Percentiles rank a stretch among this genome's conserved stretches.
Evolutionary conservation across 1,140 invertebrate species (phyloP).

Genomic region (Augochlora pura): DNA sequence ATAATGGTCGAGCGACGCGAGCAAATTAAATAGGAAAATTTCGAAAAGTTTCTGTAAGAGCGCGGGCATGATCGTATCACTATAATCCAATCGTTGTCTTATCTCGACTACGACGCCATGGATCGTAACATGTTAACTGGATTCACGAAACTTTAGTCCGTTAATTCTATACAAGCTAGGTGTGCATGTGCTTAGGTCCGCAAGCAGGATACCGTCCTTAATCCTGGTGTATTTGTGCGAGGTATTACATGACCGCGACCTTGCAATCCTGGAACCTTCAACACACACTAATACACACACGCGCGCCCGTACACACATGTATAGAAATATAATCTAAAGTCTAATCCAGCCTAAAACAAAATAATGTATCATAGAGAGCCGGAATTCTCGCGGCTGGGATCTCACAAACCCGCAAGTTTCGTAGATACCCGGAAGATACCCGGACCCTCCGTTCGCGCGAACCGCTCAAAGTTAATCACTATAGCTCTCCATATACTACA

Average conservation of each 20-base stretch:
- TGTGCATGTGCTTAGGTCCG: constrained; percentile 38
- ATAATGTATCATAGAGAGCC: neutral
- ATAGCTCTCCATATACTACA: too few species aligned
- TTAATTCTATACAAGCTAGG: constrained; percentile 10
- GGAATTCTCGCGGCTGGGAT: too few species aligned
- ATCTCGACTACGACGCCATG: neutral
- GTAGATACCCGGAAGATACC: too few species aligned
- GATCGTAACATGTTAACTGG: constrained; percentile 1
- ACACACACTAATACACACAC: neutral
- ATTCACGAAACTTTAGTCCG: constrained; percentile 7
- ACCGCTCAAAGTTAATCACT: too few species aligned
- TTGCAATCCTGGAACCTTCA: neutral
- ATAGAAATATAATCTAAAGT: too few species aligned
- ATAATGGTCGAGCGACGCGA: too few species aligned
- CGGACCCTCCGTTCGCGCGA: too few species aligned
- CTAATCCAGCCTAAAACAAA: neutral
- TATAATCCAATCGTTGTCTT: neutral
- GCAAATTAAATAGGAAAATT: too few species aligned
- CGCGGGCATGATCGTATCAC: neutral
- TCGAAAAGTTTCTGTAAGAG: too few species aligned
- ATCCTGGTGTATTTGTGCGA: constrained; percentile 1
- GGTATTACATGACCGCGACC: constrained; percentile 19
- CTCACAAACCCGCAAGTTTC: too few species aligned
- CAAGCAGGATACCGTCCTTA: constrained; percentile 19
- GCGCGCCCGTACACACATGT: too few species aligned